Evolutionary conservation across 2,888 invertebrate genomes (phyloP), one percentile per base, ranked within the genome.

Genomic region (Cantharis rufa): DNA sequence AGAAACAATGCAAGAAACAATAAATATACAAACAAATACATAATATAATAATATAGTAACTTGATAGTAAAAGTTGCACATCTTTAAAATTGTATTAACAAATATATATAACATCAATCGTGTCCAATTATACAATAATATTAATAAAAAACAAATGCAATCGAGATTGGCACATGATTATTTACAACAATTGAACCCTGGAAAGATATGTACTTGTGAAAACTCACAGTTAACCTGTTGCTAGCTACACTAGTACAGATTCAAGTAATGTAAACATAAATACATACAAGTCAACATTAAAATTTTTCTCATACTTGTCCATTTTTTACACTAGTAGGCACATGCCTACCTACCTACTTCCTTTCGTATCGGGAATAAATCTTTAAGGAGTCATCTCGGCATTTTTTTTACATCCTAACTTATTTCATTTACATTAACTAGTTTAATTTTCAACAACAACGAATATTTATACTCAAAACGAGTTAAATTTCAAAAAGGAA

Each of bases 201-300:
- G 88, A 88, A 87, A 88, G 88, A 88, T 88, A 88, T 88, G 88
- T 88, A 86, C 86, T 84, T 86, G 86, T 86, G 86, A 84, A 84
- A 84, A 84, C 82, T 85, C 85, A 85, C 84, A 84, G 85, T 84
- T 83, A 85, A 84, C 83, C 83, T 85, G 85, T 82, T 80, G 83
- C 80, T 81, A 80, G 79, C 81, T 81, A 81, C 80, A 81, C 80
- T 80, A 82, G 82, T 80, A 81, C 79, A 80, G 78, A 74, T 80
- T 77, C 77, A 80, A 80, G 78, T 80, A 79, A 80, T 75, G 71
- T 73, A 79, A 74, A 85, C 84, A 85, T 84, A 85, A 84, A 85
- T 84, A 86, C 85, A 85, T 85, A 84, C 83, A 83, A 82, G 82
- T 83, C 82, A 84, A 84, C 84, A 83, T 82, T 83, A 83, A 83